Conservation (phyloP, 2,888 invertebrate species). For the Aspidiotus rigidus region DNA sequence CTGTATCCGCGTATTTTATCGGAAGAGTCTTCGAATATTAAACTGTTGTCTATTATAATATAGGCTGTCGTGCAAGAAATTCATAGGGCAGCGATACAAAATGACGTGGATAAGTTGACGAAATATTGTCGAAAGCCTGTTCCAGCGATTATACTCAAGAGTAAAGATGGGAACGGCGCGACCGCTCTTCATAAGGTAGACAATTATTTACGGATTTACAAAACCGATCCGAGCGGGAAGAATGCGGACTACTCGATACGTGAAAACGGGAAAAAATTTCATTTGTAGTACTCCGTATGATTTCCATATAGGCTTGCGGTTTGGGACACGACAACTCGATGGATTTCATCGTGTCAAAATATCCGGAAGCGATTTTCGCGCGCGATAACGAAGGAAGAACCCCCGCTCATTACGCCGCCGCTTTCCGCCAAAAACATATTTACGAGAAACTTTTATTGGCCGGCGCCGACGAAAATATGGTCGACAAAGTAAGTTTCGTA, state of each 20-base stretch:
- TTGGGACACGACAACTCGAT: constrained; percentile 66
- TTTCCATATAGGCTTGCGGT: constrained; percentile 59
- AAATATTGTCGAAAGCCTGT: constrained; percentile 58
- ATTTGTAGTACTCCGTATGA: constrained; percentile 12
- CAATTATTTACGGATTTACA: background rate
- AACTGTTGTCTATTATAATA: constrained; percentile 1
- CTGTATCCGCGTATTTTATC: background rate
- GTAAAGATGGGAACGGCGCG: constrained; percentile 70
- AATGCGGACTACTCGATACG: background rate
- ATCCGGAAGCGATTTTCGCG: constrained; percentile 58
- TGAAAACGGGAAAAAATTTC: background rate
- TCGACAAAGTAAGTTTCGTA: constrained; percentile 63
- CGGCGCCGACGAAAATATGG: constrained; percentile 73
- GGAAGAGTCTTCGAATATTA: background rate
- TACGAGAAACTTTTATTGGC: constrained; percentile 67
- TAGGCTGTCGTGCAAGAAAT: constrained; percentile 69
- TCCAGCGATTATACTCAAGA: constrained; percentile 60
- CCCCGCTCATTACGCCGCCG: constrained; percentile 79
- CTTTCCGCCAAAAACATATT: constrained; percentile 66
- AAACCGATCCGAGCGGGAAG: background rate
- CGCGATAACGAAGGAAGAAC: constrained; percentile 76
- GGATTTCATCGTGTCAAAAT: constrained; percentile 60
- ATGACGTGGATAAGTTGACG: constrained; percentile 62
- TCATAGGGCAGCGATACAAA: constrained; percentile 66
- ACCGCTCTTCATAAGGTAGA: constrained; percentile 76